phyloP scores from a whole-genome alignment of 2,797 vertebrate genomes.

The Eremophila alpestris region DNA sequence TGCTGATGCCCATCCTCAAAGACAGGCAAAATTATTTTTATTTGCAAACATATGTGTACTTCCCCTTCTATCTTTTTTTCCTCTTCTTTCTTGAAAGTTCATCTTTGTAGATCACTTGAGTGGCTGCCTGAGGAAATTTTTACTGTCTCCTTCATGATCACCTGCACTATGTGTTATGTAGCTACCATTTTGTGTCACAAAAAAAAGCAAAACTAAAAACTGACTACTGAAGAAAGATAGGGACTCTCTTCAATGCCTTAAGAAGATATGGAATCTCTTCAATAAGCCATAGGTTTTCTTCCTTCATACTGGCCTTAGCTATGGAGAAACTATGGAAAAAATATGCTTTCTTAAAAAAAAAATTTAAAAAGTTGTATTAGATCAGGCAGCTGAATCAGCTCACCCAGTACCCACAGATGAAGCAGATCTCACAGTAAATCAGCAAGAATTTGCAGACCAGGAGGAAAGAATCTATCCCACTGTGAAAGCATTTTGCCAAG shows the following conservation, averaged over 20 bases:
- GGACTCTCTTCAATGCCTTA: no score
- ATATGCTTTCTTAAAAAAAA: neutral
- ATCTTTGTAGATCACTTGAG: neutral
- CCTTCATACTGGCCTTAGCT: neutral
- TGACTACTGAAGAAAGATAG: neutral
- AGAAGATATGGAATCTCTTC: neutral
- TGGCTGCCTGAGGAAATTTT: neutral
- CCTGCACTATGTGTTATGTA: neutral
- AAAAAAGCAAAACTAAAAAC: no score
- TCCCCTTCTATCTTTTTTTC: fast-evolving
- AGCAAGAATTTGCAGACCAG: neutral
- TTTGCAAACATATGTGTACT: neutral
- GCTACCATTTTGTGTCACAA: neutral
- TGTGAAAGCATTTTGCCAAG: neutral
- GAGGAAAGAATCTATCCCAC: neutral
- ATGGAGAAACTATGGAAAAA: neutral
- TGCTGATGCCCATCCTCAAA: neutral
- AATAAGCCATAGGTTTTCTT: neutral
- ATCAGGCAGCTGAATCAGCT: neutral
- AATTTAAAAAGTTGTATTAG: neutral
- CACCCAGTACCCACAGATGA: neutral
- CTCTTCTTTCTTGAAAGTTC: neutral
- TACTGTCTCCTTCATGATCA: neutral
- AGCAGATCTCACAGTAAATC: neutral
- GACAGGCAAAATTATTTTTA: neutral